Base-by-base conservation (phyloP, 2,888 invertebrate species). In the Mamestra brassicae region DNA sequence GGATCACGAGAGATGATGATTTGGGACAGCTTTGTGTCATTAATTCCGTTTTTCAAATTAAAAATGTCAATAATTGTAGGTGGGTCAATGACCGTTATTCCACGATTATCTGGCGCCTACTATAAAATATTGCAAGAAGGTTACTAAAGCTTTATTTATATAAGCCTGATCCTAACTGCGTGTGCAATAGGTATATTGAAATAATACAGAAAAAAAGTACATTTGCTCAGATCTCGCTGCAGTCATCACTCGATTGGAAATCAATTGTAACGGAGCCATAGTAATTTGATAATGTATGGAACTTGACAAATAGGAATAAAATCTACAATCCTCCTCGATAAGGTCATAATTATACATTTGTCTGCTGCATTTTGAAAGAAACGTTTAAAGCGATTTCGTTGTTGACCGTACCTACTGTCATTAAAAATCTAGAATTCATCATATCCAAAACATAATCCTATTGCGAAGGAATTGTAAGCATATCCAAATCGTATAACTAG, bases 401-500 rank as follows among this genome's bases (percentile, higher is more conserved):
- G 26, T 26, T 26, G 26, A 26, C 26, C 26, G 26, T 26, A 26
- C 26, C 26, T 26, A 26, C 26, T 26, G 26, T 26, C 26, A 55
- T 47, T 52, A 38, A 38, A 34, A 8, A 52, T 69, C 6, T 69
- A 69, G 79, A 75, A 71, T 69, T 71, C 5, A 68, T 54, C 85
- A 73, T 84, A 84, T 78, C 85, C 36, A 45, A 58, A n/a, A 69
- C 57, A 60, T 71, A 69, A 45, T 52, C 17, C 36, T 61, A 47
- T 71, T 77, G 36, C 71, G 36, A 71, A 66, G 34, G 66, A 58
- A 65, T 74, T 77, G 55, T 62, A 70, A 47, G 76, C 85, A 84
- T 83, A 85, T 85, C 83, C 58, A 69, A 66, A 71, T 64, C 45
- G 47, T 76, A 45, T 63, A 47, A 61, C 17, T 71, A 85, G 71